Evolutionary conservation across 1,140 invertebrate genomes (phyloP), one percentile per base, ranked within the genome.

Genomic region (Rhyzopertha dominica): DNA sequence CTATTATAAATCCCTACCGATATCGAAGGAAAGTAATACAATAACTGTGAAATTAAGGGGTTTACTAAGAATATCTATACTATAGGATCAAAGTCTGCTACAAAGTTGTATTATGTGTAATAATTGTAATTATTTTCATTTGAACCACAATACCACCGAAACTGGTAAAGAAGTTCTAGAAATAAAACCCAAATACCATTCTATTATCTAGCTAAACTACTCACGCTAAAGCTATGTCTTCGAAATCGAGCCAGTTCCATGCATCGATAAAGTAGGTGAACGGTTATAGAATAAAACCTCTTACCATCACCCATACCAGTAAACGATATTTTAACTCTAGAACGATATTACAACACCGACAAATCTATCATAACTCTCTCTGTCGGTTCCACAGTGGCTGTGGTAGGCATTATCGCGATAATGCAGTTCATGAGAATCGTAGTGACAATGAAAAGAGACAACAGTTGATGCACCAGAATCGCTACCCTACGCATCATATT

Each of bases 201-300:
- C 34, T 58, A 51, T 46, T n/a, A 25, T 58, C 60, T 62, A 61
- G 37, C 62, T 65, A 65, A 47, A 52, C 65, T 81, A 95, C 93
- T 95, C 88, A 98, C 93, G 94, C 93, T 89, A 95, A 90, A 80
- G 91, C 81, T 84, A 98, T 96, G 78, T 97, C 94, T 84, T 95
- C 85, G 86, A 98, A 98, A 86, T 98, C 95, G 79, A 98, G 84
- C 93, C 94, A 98, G 85, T 98, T 98, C 95, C 95, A 98, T 81
- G 93, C 90, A 86, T 98, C 95, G 85, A 95, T 87, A 83, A 98
- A 88, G 86, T 98, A 98, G 78, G 95, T 97, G 84, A 96, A 97
- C 77, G 85, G 85, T 81, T 94, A 85, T 75, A 98, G 81, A 79
- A 98, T 93, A 82, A 98, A 97, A 79, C 95, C 95, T 81, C 95